Conservation (phyloP, 2,113 vertebrate species). For the Psittacula cyanocephala region DNA sequence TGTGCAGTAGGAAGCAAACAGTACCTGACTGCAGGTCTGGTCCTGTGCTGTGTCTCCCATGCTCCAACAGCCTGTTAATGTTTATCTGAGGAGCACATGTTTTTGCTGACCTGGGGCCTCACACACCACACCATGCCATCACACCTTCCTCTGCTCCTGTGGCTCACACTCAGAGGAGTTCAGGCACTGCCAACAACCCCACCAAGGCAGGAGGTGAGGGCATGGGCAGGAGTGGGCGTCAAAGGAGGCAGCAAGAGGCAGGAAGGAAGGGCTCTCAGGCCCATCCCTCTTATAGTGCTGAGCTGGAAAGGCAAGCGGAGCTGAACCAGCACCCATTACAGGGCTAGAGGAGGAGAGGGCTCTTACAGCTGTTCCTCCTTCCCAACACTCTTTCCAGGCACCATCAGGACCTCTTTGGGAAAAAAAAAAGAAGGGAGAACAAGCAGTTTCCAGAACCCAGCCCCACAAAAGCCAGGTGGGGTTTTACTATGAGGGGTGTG, state of each 20-base stretch:
- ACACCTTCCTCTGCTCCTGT: neutral
- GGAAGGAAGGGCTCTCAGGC: neutral
- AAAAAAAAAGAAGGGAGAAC: neutral
- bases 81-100: neutral
- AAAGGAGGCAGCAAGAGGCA: neutral
- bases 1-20: neutral
- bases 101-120: neutral
- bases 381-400: neutral
- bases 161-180: fast-evolving
- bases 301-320: neutral
- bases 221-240: neutral
- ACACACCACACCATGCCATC: neutral
- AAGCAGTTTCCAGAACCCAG: neutral
- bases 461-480: neutral
- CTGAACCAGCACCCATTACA: neutral
- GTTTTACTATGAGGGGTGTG: neutral
- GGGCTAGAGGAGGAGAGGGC: neutral
- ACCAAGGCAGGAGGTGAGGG: neutral
- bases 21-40: neutral
- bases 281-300: neutral
- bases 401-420: neutral
- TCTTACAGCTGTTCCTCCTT: neutral
- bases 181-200: neutral
- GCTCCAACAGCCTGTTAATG: neutral
- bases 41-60: neutral